Conservation (phyloP, 1,140 invertebrate genomes). For the Drepana arcuata region DNA sequence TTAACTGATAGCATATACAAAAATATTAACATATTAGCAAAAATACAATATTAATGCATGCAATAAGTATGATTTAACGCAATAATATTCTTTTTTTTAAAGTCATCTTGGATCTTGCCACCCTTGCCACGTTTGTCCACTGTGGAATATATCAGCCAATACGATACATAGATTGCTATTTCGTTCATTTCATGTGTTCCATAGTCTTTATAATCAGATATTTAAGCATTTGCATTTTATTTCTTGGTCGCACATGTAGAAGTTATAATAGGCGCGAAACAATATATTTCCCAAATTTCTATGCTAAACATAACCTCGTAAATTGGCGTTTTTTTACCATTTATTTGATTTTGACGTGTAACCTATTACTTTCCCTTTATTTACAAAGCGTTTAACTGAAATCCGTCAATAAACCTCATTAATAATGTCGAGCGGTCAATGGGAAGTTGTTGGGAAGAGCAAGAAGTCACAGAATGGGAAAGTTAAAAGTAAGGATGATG, state of each 20-base stretch:
- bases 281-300: too few relatives aligned
- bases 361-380: constrained; percentile 49
- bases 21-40: too few relatives aligned
- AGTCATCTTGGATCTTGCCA: neutral
- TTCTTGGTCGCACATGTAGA: too few relatives aligned
- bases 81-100: too few relatives aligned
- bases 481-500: constrained; percentile 74
- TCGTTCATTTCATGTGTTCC: too few relatives aligned
- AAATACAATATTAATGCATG: too few relatives aligned
- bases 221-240: too few relatives aligned
- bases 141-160: constrained; percentile 58
- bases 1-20: too few relatives aligned
- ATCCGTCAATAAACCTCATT: constrained; percentile 20
- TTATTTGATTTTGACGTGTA: constrained; percentile 63
- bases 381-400: constrained; percentile 40
- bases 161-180: too few relatives aligned
- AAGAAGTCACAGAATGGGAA: constrained; percentile 78
- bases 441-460: constrained; percentile 84
- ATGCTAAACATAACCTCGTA: neutral
- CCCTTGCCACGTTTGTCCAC: constrained; percentile 57
- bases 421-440: constrained; percentile 78
- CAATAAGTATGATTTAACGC: too few relatives aligned
- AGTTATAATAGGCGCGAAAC: too few relatives aligned
- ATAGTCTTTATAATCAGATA: too few relatives aligned
- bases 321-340: constrained; percentile 47